Evolutionary conservation across 2,797 vertebrate genomes (phyloP), one percentile per base, ranked within the genome.

Genomic region (Australoheros facetus): DNA sequence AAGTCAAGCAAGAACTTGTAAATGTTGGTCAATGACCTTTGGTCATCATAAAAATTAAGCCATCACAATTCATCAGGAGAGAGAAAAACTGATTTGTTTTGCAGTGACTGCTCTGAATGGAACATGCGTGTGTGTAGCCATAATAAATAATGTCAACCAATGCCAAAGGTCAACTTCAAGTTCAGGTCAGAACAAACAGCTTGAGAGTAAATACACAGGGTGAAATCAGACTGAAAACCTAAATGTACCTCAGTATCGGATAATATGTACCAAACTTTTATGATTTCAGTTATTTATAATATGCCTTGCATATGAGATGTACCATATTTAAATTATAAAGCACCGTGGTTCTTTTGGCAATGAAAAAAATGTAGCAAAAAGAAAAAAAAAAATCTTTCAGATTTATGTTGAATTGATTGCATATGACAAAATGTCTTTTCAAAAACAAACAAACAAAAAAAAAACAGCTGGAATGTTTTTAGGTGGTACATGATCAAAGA

Each of bases 91-190:
- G 95, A 96, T 96, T 94, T 95, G 95, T 96, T 96, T 95, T 83
- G 87, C 93, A 89, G 96, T 95, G 96, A 95, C 94, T 96, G 96
- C 98, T 98, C 96, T 97, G 95, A 98, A 97, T 97, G 97, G 97
- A 96, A 96, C 91, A 39, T 54, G 73, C n/a, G 42, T 88, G 78
- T 91, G 66, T 90, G 56, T 96, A 96, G 95, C 96, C 96, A 97
- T 97, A 98, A 98, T 98, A 98, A 98, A 98, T 98, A 98, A 97
- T 96, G 96, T 96, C 94, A 95, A 96, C 97, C 96, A 96, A 96
- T 97, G 97, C 96, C 96, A 95, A 93, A 96, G 96, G 97, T 97
- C 97, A 96, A 97, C 97, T 97, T 98, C 94, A 95, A 95, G 95
- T 94, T 98, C 97, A 98, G 97, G 96, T 98, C 97, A 97, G 96